These are phyloP conservation scores for Oreortyx pictus DNA, from an alignment of 2,797 vertebrate species.

Conservation along the genomic window DNA sequence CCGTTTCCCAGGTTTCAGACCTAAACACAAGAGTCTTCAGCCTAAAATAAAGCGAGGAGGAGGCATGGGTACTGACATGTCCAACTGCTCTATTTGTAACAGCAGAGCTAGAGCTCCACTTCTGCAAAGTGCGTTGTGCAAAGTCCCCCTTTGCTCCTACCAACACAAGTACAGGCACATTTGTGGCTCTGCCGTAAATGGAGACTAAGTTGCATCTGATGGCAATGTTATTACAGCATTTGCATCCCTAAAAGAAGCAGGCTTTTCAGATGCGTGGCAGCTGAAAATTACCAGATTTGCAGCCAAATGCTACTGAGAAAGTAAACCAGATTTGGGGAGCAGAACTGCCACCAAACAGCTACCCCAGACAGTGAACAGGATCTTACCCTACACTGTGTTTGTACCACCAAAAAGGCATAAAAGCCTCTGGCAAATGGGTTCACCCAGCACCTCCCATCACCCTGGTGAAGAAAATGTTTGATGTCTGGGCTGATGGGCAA, in stretches of 20 bases:
- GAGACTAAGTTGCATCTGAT: neutral
- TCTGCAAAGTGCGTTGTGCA: fast-evolving
- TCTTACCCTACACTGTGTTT: fast-evolving
- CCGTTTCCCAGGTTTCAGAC: neutral
- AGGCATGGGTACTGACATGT: fast-evolving
- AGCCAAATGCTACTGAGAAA: neutral
- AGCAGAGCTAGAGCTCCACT: neutral
- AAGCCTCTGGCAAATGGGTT: neutral
- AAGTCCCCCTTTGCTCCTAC: neutral
- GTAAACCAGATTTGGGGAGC: neutral
- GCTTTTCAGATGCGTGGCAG: neutral
- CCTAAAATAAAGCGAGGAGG: neutral
- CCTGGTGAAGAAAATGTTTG: neutral
- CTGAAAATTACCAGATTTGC: neutral
- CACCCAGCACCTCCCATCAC: neutral
- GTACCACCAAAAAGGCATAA: neutral
- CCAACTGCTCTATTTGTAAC: neutral
- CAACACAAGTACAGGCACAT: fast-evolving
- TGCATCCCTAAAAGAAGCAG: neutral
- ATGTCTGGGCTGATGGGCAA: neutral
- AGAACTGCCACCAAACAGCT: neutral
- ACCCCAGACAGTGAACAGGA: neutral
- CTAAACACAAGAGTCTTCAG: neutral
- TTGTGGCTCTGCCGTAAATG: fast-evolving
- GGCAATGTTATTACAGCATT: neutral